Percentiles rank a stretch among this genome's conserved stretches.
Conservation (phyloP, 2,888 invertebrate species). For the Calliopum simillimum region DNA sequence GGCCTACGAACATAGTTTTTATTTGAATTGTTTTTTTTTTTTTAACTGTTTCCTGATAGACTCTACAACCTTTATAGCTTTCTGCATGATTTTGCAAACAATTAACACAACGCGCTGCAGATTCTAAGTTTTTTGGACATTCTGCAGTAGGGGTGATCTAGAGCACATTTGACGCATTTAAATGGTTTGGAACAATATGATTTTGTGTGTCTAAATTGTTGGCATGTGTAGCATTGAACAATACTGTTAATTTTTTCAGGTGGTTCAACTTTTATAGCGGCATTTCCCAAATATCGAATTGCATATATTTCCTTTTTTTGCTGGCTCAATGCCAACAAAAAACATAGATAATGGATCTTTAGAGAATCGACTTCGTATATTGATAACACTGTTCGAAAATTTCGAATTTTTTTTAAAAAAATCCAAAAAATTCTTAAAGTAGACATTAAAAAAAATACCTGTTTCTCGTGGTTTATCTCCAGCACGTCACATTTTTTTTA, state of each 20-base stretch:
- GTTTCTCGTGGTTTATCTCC: too few species aligned
- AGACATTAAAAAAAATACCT: too few species aligned
- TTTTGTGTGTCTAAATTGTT: constrained; percentile 34
- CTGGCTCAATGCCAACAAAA: constrained; percentile 11
- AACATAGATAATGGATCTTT: constrained; percentile 3
- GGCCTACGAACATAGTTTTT: too few species aligned
- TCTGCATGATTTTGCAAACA: constrained; percentile 26
- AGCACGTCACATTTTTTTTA: too few species aligned
- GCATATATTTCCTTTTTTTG: constrained; percentile 24
- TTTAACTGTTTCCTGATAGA: too few species aligned
- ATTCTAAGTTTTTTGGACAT: constrained; percentile 23
- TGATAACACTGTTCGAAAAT: too few species aligned
- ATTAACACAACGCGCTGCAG: constrained; percentile 26
- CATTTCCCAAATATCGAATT: constrained; percentile 15
- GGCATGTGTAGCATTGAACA: too few species aligned
- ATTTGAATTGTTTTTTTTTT: too few species aligned
- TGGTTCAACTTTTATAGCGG: constrained; percentile 21
- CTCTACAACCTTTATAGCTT: too few species aligned
- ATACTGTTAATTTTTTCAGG: constrained; percentile 26
- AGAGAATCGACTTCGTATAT: background rate
- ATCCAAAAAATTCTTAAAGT: too few species aligned
- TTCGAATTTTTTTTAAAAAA: too few species aligned
- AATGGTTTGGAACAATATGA: constrained; percentile 28
- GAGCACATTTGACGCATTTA: constrained; percentile 33
- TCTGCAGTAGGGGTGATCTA: constrained; percentile 30